Conservation (phyloP, 2,797 vertebrate species). For the Danio aesculapii region DNA sequence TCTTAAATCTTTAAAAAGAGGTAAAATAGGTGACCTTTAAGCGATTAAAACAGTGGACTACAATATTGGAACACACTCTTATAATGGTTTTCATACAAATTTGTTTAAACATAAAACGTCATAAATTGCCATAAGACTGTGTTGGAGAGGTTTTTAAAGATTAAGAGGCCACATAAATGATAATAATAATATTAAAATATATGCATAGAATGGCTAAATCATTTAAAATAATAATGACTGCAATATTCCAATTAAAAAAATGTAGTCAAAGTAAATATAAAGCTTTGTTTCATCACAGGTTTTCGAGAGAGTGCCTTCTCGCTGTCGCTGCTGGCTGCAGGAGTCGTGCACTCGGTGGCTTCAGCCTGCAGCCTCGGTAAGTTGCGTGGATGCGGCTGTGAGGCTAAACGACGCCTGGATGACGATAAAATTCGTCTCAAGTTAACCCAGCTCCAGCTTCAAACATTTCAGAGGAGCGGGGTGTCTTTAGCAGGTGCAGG, state of each 20-base stretch:
- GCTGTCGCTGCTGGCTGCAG: slow-evolving; percentile 90
- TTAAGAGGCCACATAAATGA: background rate
- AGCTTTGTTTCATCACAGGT: slow-evolving; percentile 73
- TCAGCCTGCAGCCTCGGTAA: slow-evolving; percentile 94
- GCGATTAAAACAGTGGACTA: background rate
- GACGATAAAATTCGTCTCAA: slow-evolving; percentile 90
- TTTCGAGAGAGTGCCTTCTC: slow-evolving; percentile 93
- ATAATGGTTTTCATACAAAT: too few relatives aligned
- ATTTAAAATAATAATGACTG: too few relatives aligned
- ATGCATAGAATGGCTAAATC: too few relatives aligned
- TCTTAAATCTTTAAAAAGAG: too few relatives aligned
- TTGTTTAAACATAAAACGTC: background rate
- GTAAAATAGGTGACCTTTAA: too few relatives aligned
- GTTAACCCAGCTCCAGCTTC: slow-evolving; percentile 89
- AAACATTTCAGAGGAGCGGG: slow-evolving; percentile 86
- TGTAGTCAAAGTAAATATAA: too few relatives aligned
- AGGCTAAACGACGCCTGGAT: slow-evolving; percentile 84
- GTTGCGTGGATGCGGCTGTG: slow-evolving; percentile 89
- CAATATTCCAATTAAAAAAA: too few relatives aligned
- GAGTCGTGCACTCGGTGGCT: slow-evolving; percentile 92
- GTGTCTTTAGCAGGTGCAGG: slow-evolving; percentile 66
- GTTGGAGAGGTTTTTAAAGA: background rate
- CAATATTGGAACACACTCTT: too few relatives aligned
- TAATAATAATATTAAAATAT: too few relatives aligned
- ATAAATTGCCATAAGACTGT: background rate